Conservation (phyloP, 2,797 vertebrate genomes). For the Pangasius larnaudii region DNA sequence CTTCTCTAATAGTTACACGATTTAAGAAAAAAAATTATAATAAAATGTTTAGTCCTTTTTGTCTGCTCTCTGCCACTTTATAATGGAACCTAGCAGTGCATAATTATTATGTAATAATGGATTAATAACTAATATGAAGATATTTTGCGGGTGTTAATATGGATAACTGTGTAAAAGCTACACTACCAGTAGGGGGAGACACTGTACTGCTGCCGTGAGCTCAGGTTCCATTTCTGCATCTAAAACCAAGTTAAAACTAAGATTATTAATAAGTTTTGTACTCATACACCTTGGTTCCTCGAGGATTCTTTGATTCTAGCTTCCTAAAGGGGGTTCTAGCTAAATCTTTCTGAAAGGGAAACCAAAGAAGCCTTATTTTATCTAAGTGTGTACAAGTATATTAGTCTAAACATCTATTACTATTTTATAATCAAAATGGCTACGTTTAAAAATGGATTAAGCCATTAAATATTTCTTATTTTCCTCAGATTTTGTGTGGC, state of each 20-base stretch:
- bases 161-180: neutral
- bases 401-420: neutral
- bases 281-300: neutral
- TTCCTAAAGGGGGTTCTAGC: too few species aligned
- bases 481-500: neutral
- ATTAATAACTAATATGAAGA: neutral
- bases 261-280: neutral
- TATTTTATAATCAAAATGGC: neutral
- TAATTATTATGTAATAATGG: neutral
- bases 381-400: neutral
- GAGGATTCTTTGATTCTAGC: neutral
- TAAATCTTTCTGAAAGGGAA: too few species aligned
- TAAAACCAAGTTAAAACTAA: neutral
- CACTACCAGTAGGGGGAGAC: slow-evolving; percentile 2
- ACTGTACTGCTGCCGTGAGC: neutral
- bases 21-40: neutral
- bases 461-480: neutral
- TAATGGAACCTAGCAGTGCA: neutral
- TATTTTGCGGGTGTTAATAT: neutral
- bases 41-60: neutral
- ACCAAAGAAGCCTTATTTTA: neutral
- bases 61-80: neutral
- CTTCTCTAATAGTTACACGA: neutral
- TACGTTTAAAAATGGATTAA: neutral
- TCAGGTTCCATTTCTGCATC: neutral